These are phyloP conservation scores for Xenops minutus DNA, from an alignment of 2,797 vertebrate genomes.

Conservation along the genomic window DNA sequence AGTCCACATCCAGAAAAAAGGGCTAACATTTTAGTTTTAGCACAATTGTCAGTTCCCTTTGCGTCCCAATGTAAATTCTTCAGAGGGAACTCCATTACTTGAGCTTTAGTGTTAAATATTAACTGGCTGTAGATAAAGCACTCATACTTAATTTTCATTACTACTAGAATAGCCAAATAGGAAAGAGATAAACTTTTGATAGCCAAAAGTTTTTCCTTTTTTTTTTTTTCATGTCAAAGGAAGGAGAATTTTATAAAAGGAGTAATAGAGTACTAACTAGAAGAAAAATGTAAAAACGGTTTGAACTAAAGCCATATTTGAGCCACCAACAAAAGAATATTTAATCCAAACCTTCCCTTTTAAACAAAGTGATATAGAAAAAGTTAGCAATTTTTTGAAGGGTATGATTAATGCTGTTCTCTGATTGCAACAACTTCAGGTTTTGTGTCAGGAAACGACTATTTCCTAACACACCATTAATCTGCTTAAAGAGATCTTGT, in stretches of 20 bases:
- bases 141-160: not conserved
- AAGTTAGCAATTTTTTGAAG: not conserved
- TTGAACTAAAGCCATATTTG: not conserved
- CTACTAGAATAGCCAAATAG: not conserved
- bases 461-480: not conserved
- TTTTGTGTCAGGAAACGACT: not conserved
- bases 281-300: not conserved
- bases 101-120: not conserved
- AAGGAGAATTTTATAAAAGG: not conserved
- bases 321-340: not conserved
- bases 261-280: not conserved
- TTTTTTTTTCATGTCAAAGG: fast-evolving
- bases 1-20: not conserved
- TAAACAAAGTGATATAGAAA: not conserved
- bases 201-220: not conserved
- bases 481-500: not conserved
- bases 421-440: not conserved
- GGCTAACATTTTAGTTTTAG: not conserved
- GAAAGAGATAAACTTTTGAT: not conserved
- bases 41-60: not conserved
- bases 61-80: not conserved
- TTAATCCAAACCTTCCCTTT: not conserved
- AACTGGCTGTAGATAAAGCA: not conserved
- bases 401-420: not conserved
- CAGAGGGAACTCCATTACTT: not conserved